Conservation (phyloP, 2,113 vertebrate genomes). For the Orientallactaga bullata region DNA sequence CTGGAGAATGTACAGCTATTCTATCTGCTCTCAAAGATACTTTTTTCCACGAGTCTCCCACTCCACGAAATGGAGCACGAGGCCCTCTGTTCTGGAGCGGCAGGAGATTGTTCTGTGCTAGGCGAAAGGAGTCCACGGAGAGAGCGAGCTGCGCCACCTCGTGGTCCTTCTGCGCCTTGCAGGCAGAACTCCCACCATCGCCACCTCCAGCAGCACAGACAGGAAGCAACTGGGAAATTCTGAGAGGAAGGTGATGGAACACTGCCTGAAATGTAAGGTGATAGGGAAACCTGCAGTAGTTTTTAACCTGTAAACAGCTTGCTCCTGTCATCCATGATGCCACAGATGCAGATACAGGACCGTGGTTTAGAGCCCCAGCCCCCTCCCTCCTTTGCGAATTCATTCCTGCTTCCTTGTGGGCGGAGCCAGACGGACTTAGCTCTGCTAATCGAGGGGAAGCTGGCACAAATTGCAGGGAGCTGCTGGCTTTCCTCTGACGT, state of each 20-base stretch:
- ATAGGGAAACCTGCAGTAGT: not conserved
- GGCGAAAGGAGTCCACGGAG: not conserved
- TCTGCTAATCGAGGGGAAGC: constrained; percentile 35
- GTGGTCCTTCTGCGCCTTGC: constrained; percentile 29
- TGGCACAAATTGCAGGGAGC: constrained; percentile 34
- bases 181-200: not conserved
- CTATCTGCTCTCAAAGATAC: not conserved
- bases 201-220: not conserved
- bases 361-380: not conserved
- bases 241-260: not conserved
- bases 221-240: not conserved
- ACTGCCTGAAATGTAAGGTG: constrained; percentile 3
- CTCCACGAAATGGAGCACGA: not conserved
- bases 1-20: not conserved
- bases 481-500: constrained; percentile 81
- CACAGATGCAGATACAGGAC: not conserved
- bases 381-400: not conserved
- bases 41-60: not conserved
- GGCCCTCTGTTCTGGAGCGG: not conserved
- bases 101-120: not conserved
- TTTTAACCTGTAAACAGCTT: constrained; percentile 10
- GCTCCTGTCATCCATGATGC: not conserved
- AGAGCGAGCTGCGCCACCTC: constrained; percentile 70
- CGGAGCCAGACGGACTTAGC: not conserved
- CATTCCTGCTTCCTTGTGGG: constrained; percentile 15